Conservation (phyloP, 2,113 vertebrate genomes). For the Agelaius tricolor region DNA sequence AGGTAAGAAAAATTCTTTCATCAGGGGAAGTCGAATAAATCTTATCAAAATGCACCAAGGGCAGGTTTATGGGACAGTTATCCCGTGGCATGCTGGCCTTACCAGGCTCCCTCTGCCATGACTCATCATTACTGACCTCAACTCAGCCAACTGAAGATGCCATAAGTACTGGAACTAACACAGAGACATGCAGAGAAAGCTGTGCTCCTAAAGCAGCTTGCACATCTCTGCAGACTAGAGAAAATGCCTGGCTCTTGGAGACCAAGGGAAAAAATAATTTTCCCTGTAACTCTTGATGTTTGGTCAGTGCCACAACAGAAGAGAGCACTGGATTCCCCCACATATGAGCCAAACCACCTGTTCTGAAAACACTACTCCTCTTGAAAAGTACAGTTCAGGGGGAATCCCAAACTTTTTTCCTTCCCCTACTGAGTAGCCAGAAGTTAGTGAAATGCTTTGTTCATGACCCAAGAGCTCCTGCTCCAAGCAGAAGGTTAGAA, state of each 20-base stretch:
- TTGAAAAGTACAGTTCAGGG: neutral
- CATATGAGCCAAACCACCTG: fast-evolving
- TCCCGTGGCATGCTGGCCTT: neutral
- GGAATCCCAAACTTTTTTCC: neutral
- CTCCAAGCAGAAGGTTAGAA: neutral
- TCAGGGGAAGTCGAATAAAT: neutral
- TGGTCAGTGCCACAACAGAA: neutral
- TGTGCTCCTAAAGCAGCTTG: neutral
- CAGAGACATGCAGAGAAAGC: neutral
- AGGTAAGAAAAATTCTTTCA: neutral
- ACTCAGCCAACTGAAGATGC: neutral
- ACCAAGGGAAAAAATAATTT: neutral
- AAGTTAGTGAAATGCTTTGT: neutral
- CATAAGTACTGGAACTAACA: neutral
- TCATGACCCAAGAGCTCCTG: neutral
- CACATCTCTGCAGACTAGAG: neutral
- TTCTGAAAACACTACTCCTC: neutral
- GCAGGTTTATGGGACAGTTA: neutral
- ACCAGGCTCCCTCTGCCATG: neutral
- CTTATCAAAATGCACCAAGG: neutral
- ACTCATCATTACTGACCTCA: neutral
- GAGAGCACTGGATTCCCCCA: neutral
- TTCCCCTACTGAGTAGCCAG: neutral
- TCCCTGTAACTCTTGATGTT: neutral
- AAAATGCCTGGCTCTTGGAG: neutral